These are phyloP conservation scores for Tribolium castaneum DNA, from an alignment of 1,140 invertebrate genomes.

Conservation along the genomic window DNA sequence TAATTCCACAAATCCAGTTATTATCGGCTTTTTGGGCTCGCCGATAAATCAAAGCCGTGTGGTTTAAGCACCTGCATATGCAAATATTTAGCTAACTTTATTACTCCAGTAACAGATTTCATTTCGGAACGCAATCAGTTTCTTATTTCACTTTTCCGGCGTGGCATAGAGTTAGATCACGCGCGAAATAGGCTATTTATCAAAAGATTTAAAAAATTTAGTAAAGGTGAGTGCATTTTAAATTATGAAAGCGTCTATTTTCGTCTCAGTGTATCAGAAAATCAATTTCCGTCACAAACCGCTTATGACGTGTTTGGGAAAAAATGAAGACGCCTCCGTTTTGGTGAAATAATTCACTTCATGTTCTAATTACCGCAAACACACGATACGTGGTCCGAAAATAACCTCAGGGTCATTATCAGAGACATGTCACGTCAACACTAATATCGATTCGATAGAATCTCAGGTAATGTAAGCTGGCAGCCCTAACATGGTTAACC, in stretches of 20 bases:
- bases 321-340: background rate
- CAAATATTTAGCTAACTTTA: background rate
- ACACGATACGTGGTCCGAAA: background rate
- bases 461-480: constrained; percentile 6
- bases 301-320: background rate
- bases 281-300: constrained; percentile 5
- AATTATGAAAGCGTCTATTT: background rate
- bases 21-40: background rate
- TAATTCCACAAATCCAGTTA: background rate
- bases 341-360: background rate
- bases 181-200: background rate
- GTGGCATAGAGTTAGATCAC: background rate
- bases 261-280: background rate
- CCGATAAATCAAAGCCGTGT: background rate
- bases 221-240: constrained; percentile 6
- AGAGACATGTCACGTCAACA: constrained; percentile 9
- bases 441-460: constrained; percentile 16
- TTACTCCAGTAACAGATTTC: background rate
- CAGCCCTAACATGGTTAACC: background rate
- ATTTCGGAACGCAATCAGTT: no score
- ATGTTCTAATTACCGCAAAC: background rate
- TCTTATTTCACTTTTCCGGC: background rate
- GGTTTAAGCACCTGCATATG: background rate
- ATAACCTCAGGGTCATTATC: constrained; percentile 11
- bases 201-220: background rate